Conservation (phyloP, 2,888 invertebrate genomes). For the Archips xylosteana region DNA sequence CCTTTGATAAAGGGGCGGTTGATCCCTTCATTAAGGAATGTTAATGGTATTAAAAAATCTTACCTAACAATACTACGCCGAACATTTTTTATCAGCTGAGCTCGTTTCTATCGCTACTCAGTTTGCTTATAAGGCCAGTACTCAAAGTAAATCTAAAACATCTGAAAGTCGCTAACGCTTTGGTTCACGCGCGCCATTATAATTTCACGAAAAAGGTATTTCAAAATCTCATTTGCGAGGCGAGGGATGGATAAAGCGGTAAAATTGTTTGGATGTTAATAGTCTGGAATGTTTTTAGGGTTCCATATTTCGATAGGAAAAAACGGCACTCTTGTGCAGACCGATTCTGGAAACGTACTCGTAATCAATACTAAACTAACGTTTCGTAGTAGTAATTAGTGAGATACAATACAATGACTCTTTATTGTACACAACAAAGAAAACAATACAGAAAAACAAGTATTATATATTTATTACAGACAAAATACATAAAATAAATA, state of each 20-base stretch:
- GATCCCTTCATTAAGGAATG: background rate
- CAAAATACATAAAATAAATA: no score
- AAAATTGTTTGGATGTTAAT: background rate
- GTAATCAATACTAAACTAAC: no score
- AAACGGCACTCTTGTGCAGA: no score
- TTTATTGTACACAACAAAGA: no score
- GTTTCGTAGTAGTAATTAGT: no score
- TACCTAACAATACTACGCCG: constrained; percentile 28
- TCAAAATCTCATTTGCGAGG: constrained; percentile 7
- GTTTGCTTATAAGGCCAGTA: constrained; percentile 1
- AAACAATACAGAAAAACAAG: no score
- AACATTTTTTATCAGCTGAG: constrained; percentile 17
- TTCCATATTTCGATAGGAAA: no score
- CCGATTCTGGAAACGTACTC: no score
- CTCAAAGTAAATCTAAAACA: background rate
- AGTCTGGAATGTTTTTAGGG: background rate
- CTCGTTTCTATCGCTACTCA: constrained; percentile 2
- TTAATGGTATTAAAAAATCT: constrained; percentile 10
- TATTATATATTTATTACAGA: no score
- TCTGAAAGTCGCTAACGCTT: constrained; percentile 13
- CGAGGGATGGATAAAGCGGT: background rate
- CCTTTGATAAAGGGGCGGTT: background rate
- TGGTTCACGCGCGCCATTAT: background rate
- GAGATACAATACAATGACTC: no score
- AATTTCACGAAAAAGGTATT: background rate